These are phyloP conservation scores for Drosophila nr. medialis DNA, from an alignment of 2,888 invertebrate species.

Conservation along the genomic window DNA sequence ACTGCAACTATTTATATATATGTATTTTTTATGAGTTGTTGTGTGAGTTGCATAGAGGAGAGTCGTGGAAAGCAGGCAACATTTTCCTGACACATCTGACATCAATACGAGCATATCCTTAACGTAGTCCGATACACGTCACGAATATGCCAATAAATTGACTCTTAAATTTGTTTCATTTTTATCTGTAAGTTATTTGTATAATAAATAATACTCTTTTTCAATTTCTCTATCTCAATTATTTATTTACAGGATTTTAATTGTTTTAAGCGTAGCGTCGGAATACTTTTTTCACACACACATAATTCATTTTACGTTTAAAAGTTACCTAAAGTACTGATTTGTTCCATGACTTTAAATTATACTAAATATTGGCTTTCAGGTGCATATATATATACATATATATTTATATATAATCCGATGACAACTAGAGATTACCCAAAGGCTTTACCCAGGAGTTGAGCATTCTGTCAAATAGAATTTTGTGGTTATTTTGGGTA, in stretches of 20 bases:
- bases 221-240: neutral
- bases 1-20: neutral
- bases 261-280: neutral
- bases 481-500: slow-evolving; percentile 13
- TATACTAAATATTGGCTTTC: neutral
- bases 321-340: neutral
- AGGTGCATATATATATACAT: neutral
- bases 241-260: neutral
- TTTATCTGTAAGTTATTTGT: neutral
- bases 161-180: neutral
- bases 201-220: neutral
- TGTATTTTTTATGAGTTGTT: slow-evolving; percentile 3
- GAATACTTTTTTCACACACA: neutral
- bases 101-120: neutral
- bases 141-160: neutral
- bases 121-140: neutral
- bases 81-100: slow-evolving; percentile 20
- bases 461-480: slow-evolving; percentile 5
- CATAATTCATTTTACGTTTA: neutral
- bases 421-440: neutral
- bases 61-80: slow-evolving; percentile 10
- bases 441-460: slow-evolving; percentile 14
- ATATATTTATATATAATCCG: neutral
- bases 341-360: neutral
- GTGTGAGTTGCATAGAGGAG: neutral